Base-by-base conservation (phyloP, 2,797 vertebrate genomes). In the Paratrypauchen microcephalus region DNA sequence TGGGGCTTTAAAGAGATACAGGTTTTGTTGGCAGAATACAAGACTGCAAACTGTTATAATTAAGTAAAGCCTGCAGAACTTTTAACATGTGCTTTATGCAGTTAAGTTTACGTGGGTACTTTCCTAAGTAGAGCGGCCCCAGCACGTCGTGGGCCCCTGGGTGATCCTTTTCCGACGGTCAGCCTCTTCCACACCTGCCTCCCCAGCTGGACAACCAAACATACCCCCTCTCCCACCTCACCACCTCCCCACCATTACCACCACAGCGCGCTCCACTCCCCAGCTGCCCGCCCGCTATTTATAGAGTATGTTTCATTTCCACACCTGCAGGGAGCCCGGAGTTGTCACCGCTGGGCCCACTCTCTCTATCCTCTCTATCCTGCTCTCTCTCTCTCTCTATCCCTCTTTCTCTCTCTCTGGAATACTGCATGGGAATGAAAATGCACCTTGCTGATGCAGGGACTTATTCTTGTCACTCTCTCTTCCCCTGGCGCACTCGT, bases 231-330 rank as follows among this genome's bases (percentile, higher is more conserved):
- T 41, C 11, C 12, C 39, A 1, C 12, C 39, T 2, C 32, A 36
- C 32, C 32, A 32, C 39, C 39, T 79, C 85, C 71, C 77, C 76
- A 83, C 81, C 69, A 50, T 83, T 83, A 77, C 87, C 69, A 45
- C 85, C 83, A 77, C 88, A 89, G 30, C 26, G 68, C 55, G 83
- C 91, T 93, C 88, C 87, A 87, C 93, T 94, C 93, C 63, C 93
- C 93, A 95, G 94, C 93, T 96, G 94, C 92, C 89, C 21, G 47
- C 80, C 87, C 84, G 90, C 93, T 95, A 95, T 96, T 96, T 96
- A 95, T 95, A 95, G 94, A 87, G 87, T 81, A 90, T 85, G 94
- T 94, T 95, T 95, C 94, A 95, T 94, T 93, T 94, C 91, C 94
- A 94, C 95, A 96, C 95, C 95, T 95, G 95, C 92, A 90, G 94